Percentiles rank a stretch among this genome's conserved stretches.
phyloP scores from a whole-genome alignment of 2,888 invertebrate species.

The Pterostichus madidus region DNA sequence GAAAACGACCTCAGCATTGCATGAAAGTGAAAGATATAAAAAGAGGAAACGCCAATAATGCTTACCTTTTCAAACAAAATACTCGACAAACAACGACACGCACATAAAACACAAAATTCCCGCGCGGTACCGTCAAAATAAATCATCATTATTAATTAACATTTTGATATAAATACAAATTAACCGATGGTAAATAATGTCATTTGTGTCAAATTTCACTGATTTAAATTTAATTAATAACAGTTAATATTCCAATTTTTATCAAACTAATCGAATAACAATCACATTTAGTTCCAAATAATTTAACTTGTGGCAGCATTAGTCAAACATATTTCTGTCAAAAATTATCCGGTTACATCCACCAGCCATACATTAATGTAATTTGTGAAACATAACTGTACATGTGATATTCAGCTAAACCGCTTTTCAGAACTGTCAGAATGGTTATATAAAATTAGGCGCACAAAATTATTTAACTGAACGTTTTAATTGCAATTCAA shows the following conservation, averaged over 20 bases:
- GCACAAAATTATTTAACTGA: not conserved
- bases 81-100: not conserved
- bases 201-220: constrained; percentile 10
- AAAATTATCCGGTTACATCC: constrained; percentile 14
- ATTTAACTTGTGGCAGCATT: constrained; percentile 36
- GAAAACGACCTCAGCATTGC: constrained; percentile 20
- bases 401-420: not conserved
- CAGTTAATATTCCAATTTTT: constrained; percentile 23
- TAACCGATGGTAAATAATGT: not conserved
- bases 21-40: constrained; percentile 34
- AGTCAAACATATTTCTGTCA: constrained; percentile 17
- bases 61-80: constrained; percentile 33
- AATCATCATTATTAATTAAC: not conserved
- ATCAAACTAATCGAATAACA: not conserved
- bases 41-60: constrained; percentile 43
- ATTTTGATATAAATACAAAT: constrained; percentile 4
- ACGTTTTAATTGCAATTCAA: too few species aligned
- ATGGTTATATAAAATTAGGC: constrained; percentile 22
- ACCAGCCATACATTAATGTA: constrained; percentile 15
- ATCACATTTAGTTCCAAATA: constrained; percentile 30
- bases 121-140: not conserved
- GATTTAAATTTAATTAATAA: constrained; percentile 20
- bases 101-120: constrained; percentile 12
- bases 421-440: not conserved
- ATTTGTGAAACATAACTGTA: constrained; percentile 4